Base-by-base conservation (phyloP, 2,797 vertebrate genomes). In the Darevskia nairensis region DNA sequence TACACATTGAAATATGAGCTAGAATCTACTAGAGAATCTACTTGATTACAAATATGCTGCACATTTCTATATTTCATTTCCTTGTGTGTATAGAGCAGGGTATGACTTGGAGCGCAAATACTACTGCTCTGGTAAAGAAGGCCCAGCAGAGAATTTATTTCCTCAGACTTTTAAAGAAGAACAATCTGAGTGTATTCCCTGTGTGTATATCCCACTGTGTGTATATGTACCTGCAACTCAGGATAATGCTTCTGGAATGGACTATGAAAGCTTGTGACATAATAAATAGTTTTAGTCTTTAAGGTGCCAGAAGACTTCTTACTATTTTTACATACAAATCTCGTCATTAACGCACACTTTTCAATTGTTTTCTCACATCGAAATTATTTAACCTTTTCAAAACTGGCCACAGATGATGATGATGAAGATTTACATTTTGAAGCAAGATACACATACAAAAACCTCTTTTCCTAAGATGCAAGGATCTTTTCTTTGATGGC, bases 1-100 rank as follows among this genome's bases (percentile, higher is more conserved):
- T 35, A 35, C 39, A 27, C n/a, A 84, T 90, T 94, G 90, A 81
- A 81, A 77, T 61, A 79, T 71, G 82, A 90, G 29, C 23, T 25
- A 72, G 59, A 87, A 88, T 85, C 32, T 39, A 29, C 89, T 91
- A 88, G 80, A 82, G 93, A 89, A 91, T 88, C 84, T 81, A 0
- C 39, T 80, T 80, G 86, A 68, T 74, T 66, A 61, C 86, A 55
- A 66, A 71, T 23, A 74, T 91, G 66, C 21, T 64, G 61, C 21
- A 64, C 6, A 7, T 64, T 64, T 64, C 6, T 7, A 8, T 23
- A 64, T 64, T 64, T 64, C 21, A 64, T 64, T 64, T 64, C 61
- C 32, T 74, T 39, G 8, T 74, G 69, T 35, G 35, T 35, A 35
- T 35, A 35, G 35, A 35, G 35, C 35, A 35, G 35, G 35, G 35